Percentiles rank a stretch among this genome's conserved stretches.
These are phyloP conservation scores for Anguilla obscura DNA, from an alignment of 2,797 vertebrate genomes.

Conservation along the genomic window DNA sequence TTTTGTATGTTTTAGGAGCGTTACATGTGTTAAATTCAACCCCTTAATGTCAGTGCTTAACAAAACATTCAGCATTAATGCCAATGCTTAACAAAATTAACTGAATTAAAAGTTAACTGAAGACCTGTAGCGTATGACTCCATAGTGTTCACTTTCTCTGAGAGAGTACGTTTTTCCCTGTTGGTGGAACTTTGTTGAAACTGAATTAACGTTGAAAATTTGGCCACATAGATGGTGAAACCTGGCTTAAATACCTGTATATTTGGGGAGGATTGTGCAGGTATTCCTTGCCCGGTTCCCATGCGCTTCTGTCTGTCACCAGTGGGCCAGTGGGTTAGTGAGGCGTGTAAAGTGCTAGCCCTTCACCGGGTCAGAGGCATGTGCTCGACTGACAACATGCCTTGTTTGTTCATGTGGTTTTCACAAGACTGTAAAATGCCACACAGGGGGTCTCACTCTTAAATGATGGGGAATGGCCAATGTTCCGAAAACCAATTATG, in stretches of 20 bases:
- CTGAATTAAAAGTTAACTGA: not conserved
- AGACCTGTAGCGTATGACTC: not conserved
- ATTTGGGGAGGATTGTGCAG: not conserved
- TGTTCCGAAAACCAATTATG: constrained; percentile 23
- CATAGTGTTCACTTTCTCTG: not conserved
- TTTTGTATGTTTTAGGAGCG: not conserved
- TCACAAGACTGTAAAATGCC: constrained; percentile 60
- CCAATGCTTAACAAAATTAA: not conserved
- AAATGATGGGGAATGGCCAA: constrained; percentile 40
- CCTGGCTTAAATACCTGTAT: not conserved
- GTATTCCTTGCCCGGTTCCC: not conserved
- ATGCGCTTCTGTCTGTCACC: not conserved
- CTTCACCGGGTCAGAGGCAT: not conserved
- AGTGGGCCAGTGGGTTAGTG: not conserved
- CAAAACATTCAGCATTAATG: not conserved
- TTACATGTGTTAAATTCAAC: not conserved
- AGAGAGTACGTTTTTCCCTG: not conserved
- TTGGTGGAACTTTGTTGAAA: not conserved
- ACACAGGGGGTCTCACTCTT: constrained; percentile 24
- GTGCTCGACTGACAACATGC: not conserved
- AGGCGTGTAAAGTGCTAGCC: not conserved
- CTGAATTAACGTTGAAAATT: not conserved
- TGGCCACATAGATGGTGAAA: not conserved
- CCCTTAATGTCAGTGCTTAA: not conserved
- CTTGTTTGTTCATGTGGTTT: constrained; percentile 57